Conservation (phyloP, 2,888 invertebrate species). For the Hipparchia semele region DNA sequence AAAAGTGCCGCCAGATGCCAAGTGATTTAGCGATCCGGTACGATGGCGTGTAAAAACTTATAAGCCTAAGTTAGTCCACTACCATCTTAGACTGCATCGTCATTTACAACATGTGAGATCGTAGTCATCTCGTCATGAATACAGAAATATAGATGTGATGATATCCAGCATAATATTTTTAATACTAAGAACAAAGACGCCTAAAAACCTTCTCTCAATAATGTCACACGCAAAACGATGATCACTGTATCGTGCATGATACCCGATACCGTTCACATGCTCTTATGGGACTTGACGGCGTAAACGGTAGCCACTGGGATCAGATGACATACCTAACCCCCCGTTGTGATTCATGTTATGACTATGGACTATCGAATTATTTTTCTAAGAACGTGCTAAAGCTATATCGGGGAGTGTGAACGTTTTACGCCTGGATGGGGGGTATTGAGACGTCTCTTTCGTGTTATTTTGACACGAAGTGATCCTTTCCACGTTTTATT, state of each 20-base stretch:
- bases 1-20: no score
- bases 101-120: no score
- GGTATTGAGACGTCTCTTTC: conserved; percentile 24
- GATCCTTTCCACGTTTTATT: conserved; percentile 4
- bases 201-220: conserved; percentile 7
- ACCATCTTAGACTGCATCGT: no score
- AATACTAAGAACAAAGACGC: not conserved
- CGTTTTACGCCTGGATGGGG: conserved; percentile 38
- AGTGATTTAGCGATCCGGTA: no score
- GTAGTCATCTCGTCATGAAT: no score
- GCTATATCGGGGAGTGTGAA: conserved; percentile 43
- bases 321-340: conserved; percentile 65
- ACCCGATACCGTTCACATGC: conserved; percentile 60
- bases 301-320: conserved; percentile 73
- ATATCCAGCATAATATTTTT: no score
- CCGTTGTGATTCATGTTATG: conserved; percentile 52
- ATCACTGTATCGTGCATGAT: conserved; percentile 67
- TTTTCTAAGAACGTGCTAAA: conserved; percentile 46
- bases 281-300: conserved; percentile 55
- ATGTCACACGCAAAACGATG: conserved; percentile 51
- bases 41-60: no score
- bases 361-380: conserved; percentile 46
- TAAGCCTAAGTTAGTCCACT: no score
- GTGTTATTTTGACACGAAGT: conserved; percentile 31
- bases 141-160: no score